phyloP scores from a whole-genome alignment of 2,113 vertebrate genomes.

The Dryoscopus gambensis region DNA sequence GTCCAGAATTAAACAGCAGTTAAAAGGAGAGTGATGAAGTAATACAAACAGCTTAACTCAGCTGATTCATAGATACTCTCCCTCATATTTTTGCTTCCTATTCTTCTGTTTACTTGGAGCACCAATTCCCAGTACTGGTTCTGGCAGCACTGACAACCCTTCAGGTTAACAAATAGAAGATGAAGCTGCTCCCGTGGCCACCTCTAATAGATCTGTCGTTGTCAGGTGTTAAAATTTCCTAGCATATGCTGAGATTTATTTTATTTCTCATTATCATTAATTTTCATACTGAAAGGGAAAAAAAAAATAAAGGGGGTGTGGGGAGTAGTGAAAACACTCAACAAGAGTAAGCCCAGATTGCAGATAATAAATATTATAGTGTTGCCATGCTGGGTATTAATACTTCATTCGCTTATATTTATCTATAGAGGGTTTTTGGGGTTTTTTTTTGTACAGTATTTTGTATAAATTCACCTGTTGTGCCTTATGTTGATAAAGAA shows the following conservation, averaged over 20 bases:
- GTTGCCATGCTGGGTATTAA: not conserved
- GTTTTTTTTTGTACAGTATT: not conserved
- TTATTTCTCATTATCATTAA: not conserved
- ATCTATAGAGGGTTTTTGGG: not conserved
- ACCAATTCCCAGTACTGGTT: not conserved
- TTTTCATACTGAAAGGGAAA: not conserved
- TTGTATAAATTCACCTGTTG: slow-evolving; percentile 68
- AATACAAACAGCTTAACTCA: not conserved
- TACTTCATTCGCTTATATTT: not conserved
- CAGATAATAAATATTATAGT: not conserved
- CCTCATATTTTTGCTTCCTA: not conserved
- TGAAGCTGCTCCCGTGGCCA: not conserved
- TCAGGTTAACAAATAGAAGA: not conserved
- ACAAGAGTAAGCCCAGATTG: not conserved
- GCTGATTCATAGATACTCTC: not conserved
- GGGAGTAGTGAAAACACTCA: not conserved
- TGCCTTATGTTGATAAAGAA: slow-evolving; percentile 52
- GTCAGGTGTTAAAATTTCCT: not conserved
- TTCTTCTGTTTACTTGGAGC: not conserved
- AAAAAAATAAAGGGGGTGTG: not conserved
- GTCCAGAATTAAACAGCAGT: not conserved
- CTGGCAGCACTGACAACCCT: not conserved
- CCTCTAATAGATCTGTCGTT: not conserved
- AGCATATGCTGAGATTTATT: not conserved
- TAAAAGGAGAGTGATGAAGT: not conserved